A percentile compares a stretch with the other conserved stretches of the same genome.
These are phyloP conservation scores for Hydraecia micacea DNA, from an alignment of 2,888 invertebrate genomes.

Conservation along the genomic window DNA sequence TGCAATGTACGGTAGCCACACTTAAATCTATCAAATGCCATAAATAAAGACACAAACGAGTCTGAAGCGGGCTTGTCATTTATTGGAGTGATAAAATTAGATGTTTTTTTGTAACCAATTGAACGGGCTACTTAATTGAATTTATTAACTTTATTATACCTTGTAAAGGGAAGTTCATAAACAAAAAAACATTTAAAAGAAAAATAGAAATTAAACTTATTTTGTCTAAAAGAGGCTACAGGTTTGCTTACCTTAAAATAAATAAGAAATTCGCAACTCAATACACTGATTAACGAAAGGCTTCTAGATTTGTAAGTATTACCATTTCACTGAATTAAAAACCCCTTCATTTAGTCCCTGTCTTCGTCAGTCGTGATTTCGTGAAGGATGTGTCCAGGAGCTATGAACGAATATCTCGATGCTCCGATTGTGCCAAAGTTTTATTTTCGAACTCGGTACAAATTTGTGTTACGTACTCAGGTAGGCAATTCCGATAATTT, in stretches of 20 bases:
- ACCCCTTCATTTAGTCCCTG: constrained; percentile 85
- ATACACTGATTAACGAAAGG: constrained; percentile 68
- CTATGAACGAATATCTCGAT: constrained; percentile 60
- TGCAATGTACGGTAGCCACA: constrained; percentile 49
- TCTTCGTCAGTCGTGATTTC: constrained; percentile 82
- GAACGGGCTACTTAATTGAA: constrained; percentile 62
- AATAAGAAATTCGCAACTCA: constrained; percentile 56
- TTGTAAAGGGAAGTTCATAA: constrained; percentile 35
- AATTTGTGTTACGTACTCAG: not conserved
- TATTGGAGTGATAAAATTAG: constrained; percentile 64
- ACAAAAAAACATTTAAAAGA: not conserved
- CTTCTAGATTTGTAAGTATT: constrained; percentile 76
- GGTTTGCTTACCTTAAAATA: constrained; percentile 27
- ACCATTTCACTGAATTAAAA: constrained; percentile 85
- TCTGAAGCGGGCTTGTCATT: constrained; percentile 52
- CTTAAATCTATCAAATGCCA: constrained; percentile 58
- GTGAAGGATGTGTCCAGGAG: constrained; percentile 75
- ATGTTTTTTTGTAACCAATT: constrained; percentile 48
- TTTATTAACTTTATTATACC: constrained; percentile 62
- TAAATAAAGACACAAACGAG: constrained; percentile 66
- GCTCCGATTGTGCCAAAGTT: not conserved
- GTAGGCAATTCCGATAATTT: no score
- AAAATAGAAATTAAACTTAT: not conserved
- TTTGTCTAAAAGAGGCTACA: not conserved
- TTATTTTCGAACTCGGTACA: not conserved